Base-by-base conservation (phyloP, 2,797 vertebrate genomes). In the Acomys russatus region DNA sequence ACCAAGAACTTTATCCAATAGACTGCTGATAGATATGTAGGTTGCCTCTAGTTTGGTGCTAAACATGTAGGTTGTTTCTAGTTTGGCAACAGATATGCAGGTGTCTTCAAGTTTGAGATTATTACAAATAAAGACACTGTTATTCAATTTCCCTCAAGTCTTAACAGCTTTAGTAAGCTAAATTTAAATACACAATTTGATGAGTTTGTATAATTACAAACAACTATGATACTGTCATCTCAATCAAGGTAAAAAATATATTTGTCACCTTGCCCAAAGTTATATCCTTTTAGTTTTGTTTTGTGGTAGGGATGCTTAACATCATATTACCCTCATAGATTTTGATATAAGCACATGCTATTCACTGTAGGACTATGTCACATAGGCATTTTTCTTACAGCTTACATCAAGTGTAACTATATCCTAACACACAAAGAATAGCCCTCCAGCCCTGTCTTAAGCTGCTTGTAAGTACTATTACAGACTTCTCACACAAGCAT, bases 161-260 rank as follows among this genome's bases (percentile, higher is more conserved):
- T 84, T 49, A 84, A 84, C 25, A 84, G 61, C 82, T 33, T 64
- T 83, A 64, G 35, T 28, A 28, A 76, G 22, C 2, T 49, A 88
- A 30, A 87, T 51, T 23, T 86, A 74, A 80, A n/a, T 66, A 70
- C 8, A 91, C 3, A 96, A 83, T 91, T 91, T 70, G 38, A 33
- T 87, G 33, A 76, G 88, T 70, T 80, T 91, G 17, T 70, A 76
- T 51, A 76, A 22, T 38, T 82, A 77, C 76, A 91, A 82, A 82
- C 4, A 63, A 91, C 17, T 59, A 15, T 49, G 59, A 80, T 80
- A 76, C 3, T 28, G 33, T 30, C n/a, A 79, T 35, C 35, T 73
- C 59, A 92, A 70, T 56, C 22, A 49, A 93, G 63, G 74, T 25
- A 90, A 79, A 9, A 87, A 51, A 74, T 12, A 25, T 49, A 54